Evolutionary conservation across 2,113 vertebrate species (phyloP).

Genomic region (Pseudopipra pipra): DNA sequence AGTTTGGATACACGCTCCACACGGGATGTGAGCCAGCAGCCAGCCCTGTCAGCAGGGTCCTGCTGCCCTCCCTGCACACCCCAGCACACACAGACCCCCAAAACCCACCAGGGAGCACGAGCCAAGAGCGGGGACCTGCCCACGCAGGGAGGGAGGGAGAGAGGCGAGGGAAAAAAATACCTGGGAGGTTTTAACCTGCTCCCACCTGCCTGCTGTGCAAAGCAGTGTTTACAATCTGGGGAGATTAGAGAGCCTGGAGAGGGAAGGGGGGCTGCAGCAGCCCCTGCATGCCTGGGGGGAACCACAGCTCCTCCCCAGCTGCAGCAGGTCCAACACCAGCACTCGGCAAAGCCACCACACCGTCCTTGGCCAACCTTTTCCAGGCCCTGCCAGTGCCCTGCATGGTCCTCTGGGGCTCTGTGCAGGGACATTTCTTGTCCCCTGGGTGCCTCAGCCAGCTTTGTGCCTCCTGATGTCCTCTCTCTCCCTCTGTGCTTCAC

Average conservation of each 20-base stretch:
- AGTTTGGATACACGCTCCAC: neutral
- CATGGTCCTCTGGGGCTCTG: neutral
- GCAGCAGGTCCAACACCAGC: neutral
- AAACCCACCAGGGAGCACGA: neutral
- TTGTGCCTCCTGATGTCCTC: neutral
- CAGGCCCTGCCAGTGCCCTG: neutral
- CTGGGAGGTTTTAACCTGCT: neutral
- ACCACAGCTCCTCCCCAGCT: neutral
- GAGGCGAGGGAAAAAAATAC: neutral
- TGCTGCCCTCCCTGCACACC: neutral
- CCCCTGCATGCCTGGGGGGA: neutral
- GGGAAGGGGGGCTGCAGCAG: neutral
- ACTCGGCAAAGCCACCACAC: neutral
- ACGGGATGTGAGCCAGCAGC: neutral
- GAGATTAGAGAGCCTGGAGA: neutral
- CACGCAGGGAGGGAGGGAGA: neutral
- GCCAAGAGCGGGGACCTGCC: neutral
- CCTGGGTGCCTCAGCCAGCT: neutral
- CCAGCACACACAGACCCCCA: neutral
- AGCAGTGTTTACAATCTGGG: neutral
- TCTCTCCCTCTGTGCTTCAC: neutral
- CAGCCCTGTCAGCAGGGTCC: neutral
- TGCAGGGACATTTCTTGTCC: neutral
- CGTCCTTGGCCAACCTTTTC: neutral
- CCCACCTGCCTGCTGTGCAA: neutral